Conservation (phyloP, 2,888 invertebrate species). For the Sarcophaga subvicina region DNA sequence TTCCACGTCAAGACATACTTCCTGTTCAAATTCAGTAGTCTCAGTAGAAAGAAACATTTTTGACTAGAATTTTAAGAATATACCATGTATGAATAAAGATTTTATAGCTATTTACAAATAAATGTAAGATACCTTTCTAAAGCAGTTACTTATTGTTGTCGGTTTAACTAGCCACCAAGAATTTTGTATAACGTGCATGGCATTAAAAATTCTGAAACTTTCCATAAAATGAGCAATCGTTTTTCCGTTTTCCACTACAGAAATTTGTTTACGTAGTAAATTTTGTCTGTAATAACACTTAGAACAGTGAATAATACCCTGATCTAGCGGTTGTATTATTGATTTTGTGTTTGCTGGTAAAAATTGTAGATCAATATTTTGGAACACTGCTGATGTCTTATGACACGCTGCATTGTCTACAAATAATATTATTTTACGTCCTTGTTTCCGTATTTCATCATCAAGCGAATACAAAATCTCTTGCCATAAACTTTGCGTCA, state of each 20-base stretch:
- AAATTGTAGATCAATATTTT: constrained; percentile 57
- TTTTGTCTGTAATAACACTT: no score
- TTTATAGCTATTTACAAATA: no score
- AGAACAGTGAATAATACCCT: no score
- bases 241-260: not conserved
- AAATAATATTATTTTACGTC: constrained; percentile 61
- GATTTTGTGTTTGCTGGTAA: constrained; percentile 59
- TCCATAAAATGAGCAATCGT: not conserved
- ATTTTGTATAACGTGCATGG: no score
- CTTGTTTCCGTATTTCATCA: constrained; percentile 53
- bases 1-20: constrained; percentile 5
- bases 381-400: constrained; percentile 44
- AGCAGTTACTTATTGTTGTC: not conserved
- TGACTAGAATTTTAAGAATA: no score
- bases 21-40: not conserved
- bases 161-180: not conserved
- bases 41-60: not conserved
- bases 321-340: constrained; percentile 55
- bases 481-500: constrained; percentile 53
- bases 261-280: no score
- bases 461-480: constrained; percentile 52
- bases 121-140: no score
- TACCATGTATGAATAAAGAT: no score
- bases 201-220: not conserved
- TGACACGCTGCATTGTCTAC: constrained; percentile 63